Conservation (phyloP, 2,888 invertebrate species). For the Mythimna vitellina region DNA sequence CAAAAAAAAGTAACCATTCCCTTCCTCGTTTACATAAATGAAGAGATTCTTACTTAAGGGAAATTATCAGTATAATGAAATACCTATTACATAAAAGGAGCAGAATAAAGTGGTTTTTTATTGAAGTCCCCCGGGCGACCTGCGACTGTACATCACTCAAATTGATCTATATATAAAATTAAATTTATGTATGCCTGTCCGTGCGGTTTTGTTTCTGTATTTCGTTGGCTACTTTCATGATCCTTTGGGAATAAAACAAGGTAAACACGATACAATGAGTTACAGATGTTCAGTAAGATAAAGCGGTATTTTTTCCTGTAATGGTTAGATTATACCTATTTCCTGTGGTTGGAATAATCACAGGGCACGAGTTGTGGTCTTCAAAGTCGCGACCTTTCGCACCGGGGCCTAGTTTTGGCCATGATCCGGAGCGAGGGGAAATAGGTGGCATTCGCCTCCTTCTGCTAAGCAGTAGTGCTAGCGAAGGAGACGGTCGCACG, state of each 20-base stretch:
- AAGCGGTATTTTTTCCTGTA: neutral
- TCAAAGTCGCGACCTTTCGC: too few species aligned
- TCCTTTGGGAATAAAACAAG: constrained; percentile 7
- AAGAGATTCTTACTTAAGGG: constrained; percentile 36
- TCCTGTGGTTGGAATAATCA: too few species aligned
- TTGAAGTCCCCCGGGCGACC: constrained; percentile 68
- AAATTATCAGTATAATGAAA: constrained; percentile 66
- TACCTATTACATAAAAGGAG: constrained; percentile 67
- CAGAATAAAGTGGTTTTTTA: constrained; percentile 76
- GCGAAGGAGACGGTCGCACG: too few species aligned
- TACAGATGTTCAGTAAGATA: neutral
- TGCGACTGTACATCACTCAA: constrained; percentile 54
- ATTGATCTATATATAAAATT: constrained; percentile 61
- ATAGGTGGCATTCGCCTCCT: too few species aligned
- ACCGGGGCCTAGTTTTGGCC: too few species aligned
- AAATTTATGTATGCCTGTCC: constrained; percentile 49
- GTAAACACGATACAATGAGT: neutral
- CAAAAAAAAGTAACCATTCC: neutral
- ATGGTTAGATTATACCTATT: too few species aligned
- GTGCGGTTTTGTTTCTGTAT: constrained; percentile 50
- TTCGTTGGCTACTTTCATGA: constrained; percentile 18
- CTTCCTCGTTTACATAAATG: constrained; percentile 14
- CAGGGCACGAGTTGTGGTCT: too few species aligned
- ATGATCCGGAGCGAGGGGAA: too few species aligned
- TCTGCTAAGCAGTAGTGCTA: too few species aligned